Conservation (phyloP, 1,140 invertebrate species). For the Trialeurodes vaporariorum region DNA sequence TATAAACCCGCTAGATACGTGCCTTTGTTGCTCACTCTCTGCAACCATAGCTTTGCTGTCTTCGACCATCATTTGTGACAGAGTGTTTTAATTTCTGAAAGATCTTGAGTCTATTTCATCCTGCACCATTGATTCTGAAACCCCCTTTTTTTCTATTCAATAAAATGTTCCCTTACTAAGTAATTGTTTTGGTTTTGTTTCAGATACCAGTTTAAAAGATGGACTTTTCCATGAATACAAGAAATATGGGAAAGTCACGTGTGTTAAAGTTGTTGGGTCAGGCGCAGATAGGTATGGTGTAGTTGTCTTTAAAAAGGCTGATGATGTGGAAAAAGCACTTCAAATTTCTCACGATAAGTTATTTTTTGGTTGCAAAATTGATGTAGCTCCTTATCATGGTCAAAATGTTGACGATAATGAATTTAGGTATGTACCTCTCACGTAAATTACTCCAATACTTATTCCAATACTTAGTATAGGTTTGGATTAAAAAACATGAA, state of each 20-base stretch:
- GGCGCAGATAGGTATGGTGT: constrained; percentile 73
- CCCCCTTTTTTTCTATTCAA: too few species aligned
- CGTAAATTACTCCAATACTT: too few species aligned
- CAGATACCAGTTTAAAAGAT: constrained; percentile 89
- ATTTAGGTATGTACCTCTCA: constrained; percentile 39
- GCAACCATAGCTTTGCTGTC: too few species aligned
- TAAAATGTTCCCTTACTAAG: not conserved
- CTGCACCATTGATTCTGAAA: too few species aligned
- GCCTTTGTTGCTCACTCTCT: too few species aligned
- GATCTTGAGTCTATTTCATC: too few species aligned
- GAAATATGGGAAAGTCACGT: constrained; percentile 93
- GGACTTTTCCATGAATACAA: constrained; percentile 97
- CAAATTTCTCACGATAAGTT: constrained; percentile 90
- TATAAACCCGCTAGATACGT: too few species aligned
- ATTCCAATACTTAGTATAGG: too few species aligned
- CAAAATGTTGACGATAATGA: constrained; percentile 76
- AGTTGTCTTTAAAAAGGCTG: constrained; percentile 90
- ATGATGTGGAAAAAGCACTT: constrained; percentile 89
- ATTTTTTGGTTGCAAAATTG: constrained; percentile 92
- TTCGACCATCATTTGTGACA: too few species aligned
- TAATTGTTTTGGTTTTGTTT: constrained; percentile 28
- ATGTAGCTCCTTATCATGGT: constrained; percentile 76
- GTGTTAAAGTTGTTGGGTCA: constrained; percentile 78
- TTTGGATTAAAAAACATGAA: too few species aligned
- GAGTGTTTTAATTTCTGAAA: too few species aligned